Percentiles rank a stretch among this genome's conserved stretches.
Evolutionary conservation across 2,113 vertebrate species (phyloP).

Genomic region (Nycticorax nycticorax): DNA sequence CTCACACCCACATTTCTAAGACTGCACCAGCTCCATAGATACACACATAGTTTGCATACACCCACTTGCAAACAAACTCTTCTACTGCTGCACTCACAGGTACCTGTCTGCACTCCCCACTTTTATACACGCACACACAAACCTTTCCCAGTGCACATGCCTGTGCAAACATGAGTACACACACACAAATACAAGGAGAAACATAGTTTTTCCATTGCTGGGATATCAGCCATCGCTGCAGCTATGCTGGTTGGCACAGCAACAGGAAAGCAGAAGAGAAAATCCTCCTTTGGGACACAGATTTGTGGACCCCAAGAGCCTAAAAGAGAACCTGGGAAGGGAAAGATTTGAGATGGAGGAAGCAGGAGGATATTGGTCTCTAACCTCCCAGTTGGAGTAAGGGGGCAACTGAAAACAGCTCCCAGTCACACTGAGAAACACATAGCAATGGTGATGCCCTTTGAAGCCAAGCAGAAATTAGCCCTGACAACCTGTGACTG

Average conservation of each 20-base stretch:
- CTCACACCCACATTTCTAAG: background rate
- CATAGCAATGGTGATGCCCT: background rate
- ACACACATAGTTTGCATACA: background rate
- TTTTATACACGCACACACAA: background rate
- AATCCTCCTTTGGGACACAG: background rate
- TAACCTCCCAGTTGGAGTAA: background rate
- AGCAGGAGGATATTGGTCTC: background rate
- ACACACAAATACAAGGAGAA: background rate
- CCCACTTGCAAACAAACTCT: background rate
- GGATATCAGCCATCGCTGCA: background rate
- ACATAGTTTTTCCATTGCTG: background rate
- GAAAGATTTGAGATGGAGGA: background rate
- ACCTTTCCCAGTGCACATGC: background rate
- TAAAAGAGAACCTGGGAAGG: background rate
- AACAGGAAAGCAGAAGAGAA: background rate
- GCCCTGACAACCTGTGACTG: background rate
- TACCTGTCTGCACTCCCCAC: background rate
- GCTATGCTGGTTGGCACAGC: conserved; percentile 9
- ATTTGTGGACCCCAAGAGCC: background rate
- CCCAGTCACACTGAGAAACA: background rate
- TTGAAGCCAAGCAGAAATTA: background rate
- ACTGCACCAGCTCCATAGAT: background rate
- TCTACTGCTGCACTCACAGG: background rate
- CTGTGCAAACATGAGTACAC: background rate
- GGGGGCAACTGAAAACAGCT: background rate